Evolutionary conservation across 2,888 invertebrate species (phyloP).

Genomic region (Drosophila lacicola): DNA sequence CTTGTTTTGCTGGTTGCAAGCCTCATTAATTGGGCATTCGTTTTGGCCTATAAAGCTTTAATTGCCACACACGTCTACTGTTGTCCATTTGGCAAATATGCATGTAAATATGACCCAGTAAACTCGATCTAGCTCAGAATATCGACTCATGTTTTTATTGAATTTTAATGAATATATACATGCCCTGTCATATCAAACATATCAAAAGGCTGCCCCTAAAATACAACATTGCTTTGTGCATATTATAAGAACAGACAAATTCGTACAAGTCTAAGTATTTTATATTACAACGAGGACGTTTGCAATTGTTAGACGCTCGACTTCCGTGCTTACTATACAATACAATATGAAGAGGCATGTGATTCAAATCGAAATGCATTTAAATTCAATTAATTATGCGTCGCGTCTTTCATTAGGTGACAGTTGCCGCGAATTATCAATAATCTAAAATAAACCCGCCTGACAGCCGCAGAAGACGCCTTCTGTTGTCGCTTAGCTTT

Average conservation of each 20-base stretch:
- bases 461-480: conserved; percentile 55
- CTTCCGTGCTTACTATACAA: conserved; percentile 45
- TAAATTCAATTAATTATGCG: conserved; percentile 73
- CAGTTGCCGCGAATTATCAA: conserved; percentile 73
- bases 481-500: conserved; percentile 31
- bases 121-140: conserved; percentile 6
- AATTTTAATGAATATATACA: conserved; percentile 47
- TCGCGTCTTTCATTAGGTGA: conserved; percentile 59
- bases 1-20: conserved; percentile 44
- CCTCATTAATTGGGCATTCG: conserved; percentile 63
- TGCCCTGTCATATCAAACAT: conserved; percentile 13
- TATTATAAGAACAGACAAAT: conserved; percentile 34
- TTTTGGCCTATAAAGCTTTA: conserved; percentile 48
- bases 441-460: conserved; percentile 68
- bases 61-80: conserved; percentile 33
- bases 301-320: conserved; percentile 23
- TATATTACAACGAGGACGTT: conserved; percentile 16
- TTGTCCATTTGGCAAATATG: not conserved
- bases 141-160: conserved; percentile 33
- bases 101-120: not conserved
- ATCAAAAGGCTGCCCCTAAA: conserved; percentile 50
- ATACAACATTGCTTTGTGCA: conserved; percentile 54
- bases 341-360: conserved; percentile 5
- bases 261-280: conserved; percentile 7
- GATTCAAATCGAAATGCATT: conserved; percentile 60